Evolutionary conservation across 1,140 invertebrate species (phyloP), one percentile per base, ranked within the genome.

Genomic region (Muscidifurax raptorellus): DNA sequence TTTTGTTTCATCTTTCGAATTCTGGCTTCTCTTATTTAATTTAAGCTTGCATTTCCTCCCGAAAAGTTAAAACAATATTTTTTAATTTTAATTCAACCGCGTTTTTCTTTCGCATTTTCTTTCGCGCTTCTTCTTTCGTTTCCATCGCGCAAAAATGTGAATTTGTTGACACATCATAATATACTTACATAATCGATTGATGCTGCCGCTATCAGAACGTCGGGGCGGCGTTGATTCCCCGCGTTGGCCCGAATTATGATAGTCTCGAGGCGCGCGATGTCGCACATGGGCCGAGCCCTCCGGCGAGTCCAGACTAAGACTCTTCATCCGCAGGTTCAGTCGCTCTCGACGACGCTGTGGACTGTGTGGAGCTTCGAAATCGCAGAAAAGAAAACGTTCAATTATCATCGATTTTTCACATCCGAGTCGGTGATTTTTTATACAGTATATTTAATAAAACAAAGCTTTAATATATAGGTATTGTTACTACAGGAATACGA

Each of bases 291-390:
- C 97, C 27, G 97, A 96, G 82, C 97, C 97, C 93, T 99, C 98
- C 28, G 98, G 98, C 15, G 97, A 98, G 92, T 99, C 98, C 95
- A 99, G 93, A 66, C 98, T 99, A 88, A 99, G 95, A 91, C 97
- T 98, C 95, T 99, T 99, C 98, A 99, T 99, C 89, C 98, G 95
- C 92, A 99, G 95, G 94, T 98, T 99, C 93, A 99, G 95, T 94
- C 98, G 97, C 94, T 98, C 97, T 83, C 98, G 95, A 91, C 98
- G 96, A 88, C 92, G 92, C 90, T 93, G 92, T 88, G 98, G 98
- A 93, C 98, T 99, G 94, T 99, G 98, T 84, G 98, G 98, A 88
- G 98, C 98, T 99, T 85, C 36, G 22, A 10, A n/a, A 32, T 47
- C 27, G 47, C 66, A 18, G 64, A 66, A 69, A 69, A 69, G 18